Base-by-base conservation (phyloP, 2,797 vertebrate genomes). In the Rhinatrema bivittatum region DNA sequence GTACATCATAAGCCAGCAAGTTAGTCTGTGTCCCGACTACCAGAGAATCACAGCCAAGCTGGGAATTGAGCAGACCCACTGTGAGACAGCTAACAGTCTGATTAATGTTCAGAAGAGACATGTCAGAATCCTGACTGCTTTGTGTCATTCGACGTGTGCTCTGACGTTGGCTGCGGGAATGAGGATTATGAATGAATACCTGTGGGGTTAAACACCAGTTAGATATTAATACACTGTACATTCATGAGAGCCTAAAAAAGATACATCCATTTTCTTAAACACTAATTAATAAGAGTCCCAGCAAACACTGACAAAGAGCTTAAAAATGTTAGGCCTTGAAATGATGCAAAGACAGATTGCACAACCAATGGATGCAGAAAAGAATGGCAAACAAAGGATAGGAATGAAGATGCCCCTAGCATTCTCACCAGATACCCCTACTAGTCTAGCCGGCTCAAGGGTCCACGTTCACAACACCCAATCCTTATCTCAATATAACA, bases 101-200 rank as follows among this genome's bases (percentile, higher is more conserved):
- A 68, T 95, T 97, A 64, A 99, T 91, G 71, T 94, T 98, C 32
- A 99, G 89, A 25, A 99, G 86, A 5, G 93, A 94, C 42, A 98
- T 74, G 33, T 98, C 93, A 0, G 89, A 86, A 62, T 98, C 93
- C 49, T 91, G 87, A 21, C 60, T 53, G 37, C 93, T 97, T 41
- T 84, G 92, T 48, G 81, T 80, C 66, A 92, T 66, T 10, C 91
- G 75, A 32, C 90, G 81, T 30, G 83, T 34, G 13, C 42, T 65
- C 3, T 77, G 51, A 37, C 74, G 84, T 62, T 91, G 90, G 35
- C 76, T 79, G 32, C 88, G 88, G 9, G 62, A 68, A 26, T 98
- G 92, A 50, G 96, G 96, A 48, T 94, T 98, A 36, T 99, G 96
- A 64, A 99, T 96, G 61, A 99, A 98, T 60, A 98, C 91, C 96